phyloP scores from a whole-genome alignment of 2,797 vertebrate genomes.

The Gadopsis marmoratus region DNA sequence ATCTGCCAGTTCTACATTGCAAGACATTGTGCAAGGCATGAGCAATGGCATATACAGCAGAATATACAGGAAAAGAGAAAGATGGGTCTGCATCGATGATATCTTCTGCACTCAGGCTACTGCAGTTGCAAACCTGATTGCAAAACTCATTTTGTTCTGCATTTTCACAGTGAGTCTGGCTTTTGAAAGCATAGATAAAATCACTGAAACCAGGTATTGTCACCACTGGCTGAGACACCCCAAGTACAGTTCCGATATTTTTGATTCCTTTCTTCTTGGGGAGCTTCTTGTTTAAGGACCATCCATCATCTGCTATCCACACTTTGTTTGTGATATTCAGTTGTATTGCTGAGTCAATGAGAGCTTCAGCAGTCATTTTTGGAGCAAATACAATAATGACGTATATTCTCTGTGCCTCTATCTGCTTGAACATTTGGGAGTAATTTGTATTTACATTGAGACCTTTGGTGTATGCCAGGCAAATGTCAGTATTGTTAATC shows the following conservation, averaged over 20 bases:
- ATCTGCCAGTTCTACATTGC: constrained; percentile 78
- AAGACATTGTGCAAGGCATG: constrained; percentile 85
- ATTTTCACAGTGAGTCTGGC: background rate
- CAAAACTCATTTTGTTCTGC: constrained; percentile 40
- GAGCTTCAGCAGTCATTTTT: background rate
- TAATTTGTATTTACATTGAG: constrained; percentile 54
- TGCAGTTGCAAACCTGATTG: constrained; percentile 83
- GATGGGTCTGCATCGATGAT: constrained; percentile 52
- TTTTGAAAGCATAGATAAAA: constrained; percentile 67
- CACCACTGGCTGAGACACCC: constrained; percentile 74
- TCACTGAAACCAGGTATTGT: constrained; percentile 76
- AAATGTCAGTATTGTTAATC: constrained; percentile 69
- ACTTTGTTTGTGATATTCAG: constrained; percentile 84
- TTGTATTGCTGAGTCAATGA: constrained; percentile 83
- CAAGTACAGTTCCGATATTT: constrained; percentile 84
- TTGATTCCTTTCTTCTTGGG: constrained; percentile 73
- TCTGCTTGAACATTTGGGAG: constrained; percentile 58
- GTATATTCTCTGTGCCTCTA: constrained; percentile 61
- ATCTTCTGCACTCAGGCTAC: background rate
- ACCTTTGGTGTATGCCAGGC: constrained; percentile 81
- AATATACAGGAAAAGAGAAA: constrained; percentile 83
- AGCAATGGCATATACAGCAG: constrained; percentile 86
- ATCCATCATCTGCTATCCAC: constrained; percentile 87
- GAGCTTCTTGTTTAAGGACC: constrained; percentile 79
- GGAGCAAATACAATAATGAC: constrained; percentile 83